Percentiles rank a stretch among this genome's conserved stretches.
Conservation (phyloP, 2,797 vertebrate species). For the Oreonectes daqikongensis region DNA sequence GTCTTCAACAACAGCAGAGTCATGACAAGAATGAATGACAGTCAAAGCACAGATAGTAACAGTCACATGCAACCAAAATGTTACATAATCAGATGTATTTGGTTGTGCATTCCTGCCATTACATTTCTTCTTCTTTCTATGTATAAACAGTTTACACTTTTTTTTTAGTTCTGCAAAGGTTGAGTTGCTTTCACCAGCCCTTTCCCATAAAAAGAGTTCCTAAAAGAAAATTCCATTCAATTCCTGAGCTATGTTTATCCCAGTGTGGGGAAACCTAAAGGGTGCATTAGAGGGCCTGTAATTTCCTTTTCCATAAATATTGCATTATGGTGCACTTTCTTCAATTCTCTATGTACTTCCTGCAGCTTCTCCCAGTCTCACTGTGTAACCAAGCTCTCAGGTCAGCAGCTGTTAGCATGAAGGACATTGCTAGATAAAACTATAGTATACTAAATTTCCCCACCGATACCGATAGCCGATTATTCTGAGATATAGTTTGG, state of each 20-base stretch:
- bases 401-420: not conserved
- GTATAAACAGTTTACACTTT: too few species aligned
- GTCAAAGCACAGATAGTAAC: too few species aligned
- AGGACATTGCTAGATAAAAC: not conserved
- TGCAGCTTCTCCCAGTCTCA: not conserved
- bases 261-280: conserved; percentile 10
- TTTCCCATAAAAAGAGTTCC: conserved; percentile 4
- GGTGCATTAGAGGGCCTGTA: conserved; percentile 23
- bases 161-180: not conserved
- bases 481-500: too few species aligned
- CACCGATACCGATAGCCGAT: too few species aligned
- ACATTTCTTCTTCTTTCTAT: too few species aligned
- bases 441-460: not conserved
- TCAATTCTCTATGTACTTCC: conserved; percentile 19
- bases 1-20: not conserved
- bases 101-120: too few species aligned
- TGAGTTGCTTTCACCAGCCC: not conserved
- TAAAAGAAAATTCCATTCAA: conserved; percentile 2
- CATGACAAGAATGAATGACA: not conserved
- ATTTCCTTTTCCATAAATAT: conserved; percentile 43
- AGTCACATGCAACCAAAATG: not conserved
- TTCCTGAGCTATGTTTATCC: conserved; percentile 17
- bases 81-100: too few species aligned
- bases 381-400: not conserved
- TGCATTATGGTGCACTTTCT: conserved; percentile 42